Percentiles rank a stretch among this genome's conserved stretches.
Conservation (phyloP, 2,113 vertebrate species). For the Anguilla rostrata region DNA sequence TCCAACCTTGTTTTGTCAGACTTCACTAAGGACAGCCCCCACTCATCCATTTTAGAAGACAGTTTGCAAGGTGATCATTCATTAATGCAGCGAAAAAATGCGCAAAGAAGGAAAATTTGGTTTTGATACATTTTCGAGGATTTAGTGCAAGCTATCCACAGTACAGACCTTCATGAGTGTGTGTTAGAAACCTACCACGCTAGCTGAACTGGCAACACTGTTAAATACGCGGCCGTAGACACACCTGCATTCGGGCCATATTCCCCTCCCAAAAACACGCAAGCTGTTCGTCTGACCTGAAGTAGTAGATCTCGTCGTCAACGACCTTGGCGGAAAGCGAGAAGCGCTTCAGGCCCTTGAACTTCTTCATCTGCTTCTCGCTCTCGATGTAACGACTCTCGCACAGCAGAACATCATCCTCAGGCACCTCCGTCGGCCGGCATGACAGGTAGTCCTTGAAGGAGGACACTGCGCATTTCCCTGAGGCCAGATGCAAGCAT, state of each 20-base stretch:
- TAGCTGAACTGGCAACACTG: not conserved
- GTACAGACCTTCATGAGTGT: not conserved
- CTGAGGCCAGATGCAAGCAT: conserved; percentile 59
- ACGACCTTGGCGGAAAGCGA: conserved; percentile 96
- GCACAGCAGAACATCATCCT: conserved; percentile 91
- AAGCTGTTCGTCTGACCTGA: conserved; percentile 73
- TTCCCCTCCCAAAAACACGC: not conserved
- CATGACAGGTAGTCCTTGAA: conserved; percentile 98
- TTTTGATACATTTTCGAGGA: not conserved
- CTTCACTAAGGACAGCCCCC: not conserved
- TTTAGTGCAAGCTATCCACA: not conserved
- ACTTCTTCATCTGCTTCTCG: conserved; percentile 98
- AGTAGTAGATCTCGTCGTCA: conserved; percentile 98
- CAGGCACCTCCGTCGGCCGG: conserved; percentile 91
- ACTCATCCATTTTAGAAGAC: not conserved
- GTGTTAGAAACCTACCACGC: not conserved
- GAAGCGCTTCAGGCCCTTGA: conserved; percentile 96
- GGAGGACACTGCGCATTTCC: conserved; percentile 91
- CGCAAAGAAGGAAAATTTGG: not conserved
- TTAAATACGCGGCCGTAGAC: not conserved
- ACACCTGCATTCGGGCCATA: not conserved
- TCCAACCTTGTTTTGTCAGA: not conserved
- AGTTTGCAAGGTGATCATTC: not conserved
- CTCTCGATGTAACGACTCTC: conserved; percentile 98
- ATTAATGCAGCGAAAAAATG: not conserved